Base-by-base conservation (phyloP, 2,888 invertebrate species). In the Cheilosia pagana region DNA sequence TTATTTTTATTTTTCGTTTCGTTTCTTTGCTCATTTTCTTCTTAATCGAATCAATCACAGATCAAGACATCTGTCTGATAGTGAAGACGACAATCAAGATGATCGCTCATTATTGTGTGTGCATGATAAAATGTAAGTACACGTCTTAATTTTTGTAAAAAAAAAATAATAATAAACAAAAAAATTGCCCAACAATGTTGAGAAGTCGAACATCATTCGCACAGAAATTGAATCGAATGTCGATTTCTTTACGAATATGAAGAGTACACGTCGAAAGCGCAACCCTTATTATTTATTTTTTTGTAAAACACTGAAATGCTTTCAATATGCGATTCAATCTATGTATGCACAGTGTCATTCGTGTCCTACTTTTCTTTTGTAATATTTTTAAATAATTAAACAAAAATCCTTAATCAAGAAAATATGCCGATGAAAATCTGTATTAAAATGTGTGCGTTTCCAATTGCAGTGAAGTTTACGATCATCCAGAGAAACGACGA, bases 401-500 rank as follows among this genome's bases (percentile, higher is more conserved):
- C 8, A 7, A 45, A 45, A 19, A 14, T 23, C 0, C 5, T n/a
- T n/a, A n/a, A 14, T 14, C 3, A 1, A 23, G 21, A 50, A 50
- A 50, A 21, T 23, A 2, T 19, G 2, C 28, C 14, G 10, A 39
- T 48, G 14, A 7, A 8, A 12, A 35, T 3, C 16, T 25, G n/a
- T 52, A 21, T 12, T 50, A 50, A 50, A 4, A 23, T 25, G 3
- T 50, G 50, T 78, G 16, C 65, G 19, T 63, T 75, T 67, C 31
- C 31, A 60, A 53, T 85, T 87, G 8, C 86, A 89, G 89, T 77
- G 92, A 92, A 87, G 90, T 91, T 0, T 92, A 92, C 87, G 95
- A 95, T 89, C 96, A 96, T 90, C 95, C 96, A 21, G 96, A 96
- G 89, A 97, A 98, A 90, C 93, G 97, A 88, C 94, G 97, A 88